Evolutionary conservation across 2,797 vertebrate species (phyloP), one percentile per base, ranked within the genome.

Genomic region (Hydrocynus forskahlii): DNA sequence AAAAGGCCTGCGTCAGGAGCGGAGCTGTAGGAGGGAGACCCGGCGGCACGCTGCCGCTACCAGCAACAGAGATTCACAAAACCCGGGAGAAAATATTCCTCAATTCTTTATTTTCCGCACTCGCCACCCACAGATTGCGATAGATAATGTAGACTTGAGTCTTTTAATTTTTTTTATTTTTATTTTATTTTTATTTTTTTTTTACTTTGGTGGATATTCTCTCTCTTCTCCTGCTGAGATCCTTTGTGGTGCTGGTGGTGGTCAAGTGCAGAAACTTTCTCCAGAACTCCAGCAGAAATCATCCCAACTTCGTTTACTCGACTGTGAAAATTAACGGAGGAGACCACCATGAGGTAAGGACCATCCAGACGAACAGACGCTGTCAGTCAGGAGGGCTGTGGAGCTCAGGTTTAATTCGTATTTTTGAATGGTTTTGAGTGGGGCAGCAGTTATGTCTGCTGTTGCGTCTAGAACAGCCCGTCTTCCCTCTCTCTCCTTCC

Each of bases 321-420:
- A 13, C 7, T 2, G 64, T 7, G 29, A 5, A 43, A 19, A 45
- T 63, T 66, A 9, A 12, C 59, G 17, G 60, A 9, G 40, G 45
- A 76, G 19, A 66, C 70, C 81, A 85, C 2, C 89, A 95, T 95
- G 94, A 95, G 94, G 94, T 95, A 90, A 93, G 91, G 16, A 25
- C 68, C 38, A 45, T 7, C 13, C 17, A 8, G 1, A 52, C 38
- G 38, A 57, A 57, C 38, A 8, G 23, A 7, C 38, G 17, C 8
- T 50, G 35, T 50, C 63, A 74, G 40, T 25, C 19, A 0, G 19
- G 7, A 74, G 29, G 7, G 25, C 59, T 21, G 29, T 59, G 60
- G 6, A 35, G 67, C 64, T 16, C 7, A 40, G 29, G 35, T 35
- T 35, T n/a, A 10, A 2, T 14, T 8, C 17, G n/a, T 23, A 7